Evolutionary conservation across 2,113 vertebrate genomes (phyloP).

Genomic region (Xenus cinereus): DNA sequence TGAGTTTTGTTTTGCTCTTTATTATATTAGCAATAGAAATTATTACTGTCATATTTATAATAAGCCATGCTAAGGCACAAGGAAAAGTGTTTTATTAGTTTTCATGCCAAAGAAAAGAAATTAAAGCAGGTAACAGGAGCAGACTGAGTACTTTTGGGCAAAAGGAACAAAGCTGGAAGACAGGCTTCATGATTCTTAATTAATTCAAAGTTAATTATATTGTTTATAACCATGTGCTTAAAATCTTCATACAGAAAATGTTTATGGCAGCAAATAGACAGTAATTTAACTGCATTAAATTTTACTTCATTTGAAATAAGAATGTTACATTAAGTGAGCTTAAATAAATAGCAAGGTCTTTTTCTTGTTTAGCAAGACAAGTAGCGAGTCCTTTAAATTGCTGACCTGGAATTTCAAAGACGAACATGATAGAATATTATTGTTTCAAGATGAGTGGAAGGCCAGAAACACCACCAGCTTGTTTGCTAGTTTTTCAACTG

Average conservation of each 20-base stretch:
- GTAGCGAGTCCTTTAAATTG: conserved; percentile 34
- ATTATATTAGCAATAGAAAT: not conserved
- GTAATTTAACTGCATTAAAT: conserved; percentile 75
- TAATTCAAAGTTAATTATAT: conserved; percentile 76
- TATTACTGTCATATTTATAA: not conserved
- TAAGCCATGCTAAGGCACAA: not conserved
- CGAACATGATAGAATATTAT: not conserved
- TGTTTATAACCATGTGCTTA: conserved; percentile 71
- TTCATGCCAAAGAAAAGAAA: conserved; percentile 17
- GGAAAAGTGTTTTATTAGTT: not conserved
- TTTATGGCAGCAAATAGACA: conserved; percentile 73
- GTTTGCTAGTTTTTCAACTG: not conserved
- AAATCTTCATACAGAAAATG: conserved; percentile 77
- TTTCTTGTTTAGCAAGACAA: conserved; percentile 63
- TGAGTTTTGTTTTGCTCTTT: not conserved
- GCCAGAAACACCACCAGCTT: not conserved
- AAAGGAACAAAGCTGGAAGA: conserved; percentile 62
- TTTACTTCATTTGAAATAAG: conserved; percentile 72
- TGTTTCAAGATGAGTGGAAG: not conserved
- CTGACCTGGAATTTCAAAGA: conserved; percentile 36
- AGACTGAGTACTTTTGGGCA: conserved; percentile 53
- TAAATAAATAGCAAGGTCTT: conserved; percentile 59
- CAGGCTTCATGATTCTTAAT: conserved; percentile 68
- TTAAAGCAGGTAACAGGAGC: conserved; percentile 10
- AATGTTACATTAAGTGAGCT: conserved; percentile 69